Conservation (phyloP, 1,140 invertebrate genomes). For the Drosophila ogumai region DNA sequence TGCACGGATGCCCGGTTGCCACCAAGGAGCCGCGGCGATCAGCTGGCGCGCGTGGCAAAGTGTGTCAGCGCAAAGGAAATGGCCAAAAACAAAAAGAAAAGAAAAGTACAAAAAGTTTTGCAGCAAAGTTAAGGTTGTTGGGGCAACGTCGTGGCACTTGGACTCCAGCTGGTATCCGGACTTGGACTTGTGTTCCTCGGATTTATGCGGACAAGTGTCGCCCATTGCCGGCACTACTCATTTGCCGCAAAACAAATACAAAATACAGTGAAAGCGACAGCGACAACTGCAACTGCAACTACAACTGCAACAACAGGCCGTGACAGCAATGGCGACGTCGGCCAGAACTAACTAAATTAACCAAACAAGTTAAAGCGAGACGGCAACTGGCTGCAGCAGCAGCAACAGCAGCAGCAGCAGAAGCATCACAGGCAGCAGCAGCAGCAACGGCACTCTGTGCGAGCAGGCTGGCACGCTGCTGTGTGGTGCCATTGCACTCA, state of each 20-base stretch:
- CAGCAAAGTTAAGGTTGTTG: background rate
- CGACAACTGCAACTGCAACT: slow-evolving; percentile 7
- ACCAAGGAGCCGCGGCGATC: slow-evolving; percentile 7
- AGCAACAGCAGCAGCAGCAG: background rate
- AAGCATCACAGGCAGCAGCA: background rate
- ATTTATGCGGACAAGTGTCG: slow-evolving; percentile 8
- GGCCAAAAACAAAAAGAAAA: background rate
- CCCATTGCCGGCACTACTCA: slow-evolving; percentile 27
- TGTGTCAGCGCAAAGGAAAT: slow-evolving; percentile 6
- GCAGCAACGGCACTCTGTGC: slow-evolving; percentile 6
- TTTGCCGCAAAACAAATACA: slow-evolving; percentile 41
- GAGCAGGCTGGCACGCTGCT: slow-evolving; percentile 29
- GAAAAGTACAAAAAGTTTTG: background rate
- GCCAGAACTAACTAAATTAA: slow-evolving; percentile 75
- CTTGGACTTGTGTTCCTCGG: background rate
- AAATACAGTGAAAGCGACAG: slow-evolving; percentile 2
- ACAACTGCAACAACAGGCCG: background rate
- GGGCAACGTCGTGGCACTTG: background rate
- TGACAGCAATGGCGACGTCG: slow-evolving; percentile 44
- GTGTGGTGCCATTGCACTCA: slow-evolving; percentile 19
- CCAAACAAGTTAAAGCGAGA: slow-evolving; percentile 79
- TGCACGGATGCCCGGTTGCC: slow-evolving; percentile 8
- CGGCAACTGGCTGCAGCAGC: slow-evolving; percentile 37
- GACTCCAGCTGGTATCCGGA: background rate
- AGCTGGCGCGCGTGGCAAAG: background rate